A percentile compares a stretch with the other conserved stretches of the same genome.
Evolutionary conservation across 2,888 invertebrate genomes (phyloP).

Genomic region (Hipparchia sbordonii): DNA sequence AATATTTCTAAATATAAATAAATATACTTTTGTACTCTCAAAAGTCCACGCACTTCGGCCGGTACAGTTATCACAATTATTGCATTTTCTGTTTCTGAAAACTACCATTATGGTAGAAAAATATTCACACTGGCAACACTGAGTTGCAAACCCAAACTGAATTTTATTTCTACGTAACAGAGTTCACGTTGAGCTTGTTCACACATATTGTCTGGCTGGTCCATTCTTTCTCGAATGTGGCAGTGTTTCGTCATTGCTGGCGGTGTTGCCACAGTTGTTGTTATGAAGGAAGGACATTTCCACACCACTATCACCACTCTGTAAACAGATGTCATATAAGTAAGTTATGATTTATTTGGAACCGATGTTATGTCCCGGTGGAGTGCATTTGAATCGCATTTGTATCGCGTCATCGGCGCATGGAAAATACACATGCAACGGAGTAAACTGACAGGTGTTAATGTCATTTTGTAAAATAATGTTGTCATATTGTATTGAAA

Average conservation of each 20-base stretch:
- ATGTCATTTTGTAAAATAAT: too few species aligned
- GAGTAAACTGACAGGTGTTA: too few species aligned
- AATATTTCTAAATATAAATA: slow-evolving; percentile 32
- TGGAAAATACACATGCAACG: too few species aligned
- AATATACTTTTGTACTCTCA: slow-evolving; percentile 68
- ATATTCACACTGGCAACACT: slow-evolving; percentile 39
- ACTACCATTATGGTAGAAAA: slow-evolving; percentile 51
- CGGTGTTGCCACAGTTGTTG: slow-evolving; percentile 80
- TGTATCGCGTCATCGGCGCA: too few species aligned
- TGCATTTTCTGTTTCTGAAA: slow-evolving; percentile 39
- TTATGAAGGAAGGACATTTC: slow-evolving; percentile 88
- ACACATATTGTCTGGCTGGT: slow-evolving; percentile 69
- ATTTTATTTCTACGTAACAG: slow-evolving; percentile 16
- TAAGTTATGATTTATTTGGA: too few species aligned
- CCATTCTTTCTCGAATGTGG: slow-evolving; percentile 73
- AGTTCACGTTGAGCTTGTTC: slow-evolving; percentile 40
- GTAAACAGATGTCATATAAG: slow-evolving; percentile 32
- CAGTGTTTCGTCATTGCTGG: slow-evolving; percentile 67
- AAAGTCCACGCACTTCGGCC: slow-evolving; percentile 59
- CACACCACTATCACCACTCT: slow-evolving; percentile 77
- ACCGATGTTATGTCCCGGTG: too few species aligned
- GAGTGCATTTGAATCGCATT: too few species aligned
- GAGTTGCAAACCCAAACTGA: slow-evolving; percentile 4
- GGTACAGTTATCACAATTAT: slow-evolving; percentile 61
- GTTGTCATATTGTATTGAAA: too few species aligned